These are phyloP conservation scores for Stomatorhinus ivindoensis DNA, from an alignment of 2,113 vertebrate species.

Conservation along the genomic window DNA sequence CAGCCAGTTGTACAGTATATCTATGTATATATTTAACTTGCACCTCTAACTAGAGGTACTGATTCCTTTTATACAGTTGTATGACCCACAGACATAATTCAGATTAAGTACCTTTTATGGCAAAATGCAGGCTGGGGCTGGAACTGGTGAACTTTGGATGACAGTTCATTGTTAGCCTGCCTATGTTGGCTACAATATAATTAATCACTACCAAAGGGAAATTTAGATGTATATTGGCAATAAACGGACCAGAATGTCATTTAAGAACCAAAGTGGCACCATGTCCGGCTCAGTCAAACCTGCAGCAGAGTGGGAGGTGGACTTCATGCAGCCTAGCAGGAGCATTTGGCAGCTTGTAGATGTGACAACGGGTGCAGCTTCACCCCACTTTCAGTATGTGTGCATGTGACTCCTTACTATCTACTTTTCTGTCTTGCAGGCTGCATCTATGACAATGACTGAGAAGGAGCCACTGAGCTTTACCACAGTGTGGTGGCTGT, in stretches of 20 bases:
- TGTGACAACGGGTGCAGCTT: neutral
- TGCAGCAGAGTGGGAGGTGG: neutral
- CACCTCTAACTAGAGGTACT: neutral
- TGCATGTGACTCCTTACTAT: neutral
- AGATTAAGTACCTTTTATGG: neutral
- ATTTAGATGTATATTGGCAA: neutral
- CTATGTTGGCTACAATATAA: neutral
- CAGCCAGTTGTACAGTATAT: neutral
- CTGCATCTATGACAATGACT: constrained; percentile 71
- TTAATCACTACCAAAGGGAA: neutral
- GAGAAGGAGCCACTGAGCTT: constrained; percentile 16
- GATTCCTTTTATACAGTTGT: neutral
- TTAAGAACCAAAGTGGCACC: neutral
- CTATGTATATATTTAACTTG: neutral
- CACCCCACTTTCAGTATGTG: neutral
- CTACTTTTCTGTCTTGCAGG: constrained; percentile 49
- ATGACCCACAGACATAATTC: neutral
- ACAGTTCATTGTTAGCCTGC: neutral
- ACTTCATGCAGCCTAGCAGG: neutral
- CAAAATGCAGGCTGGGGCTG: neutral
- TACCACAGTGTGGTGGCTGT: neutral
- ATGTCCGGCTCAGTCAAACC: neutral
- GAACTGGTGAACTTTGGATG: neutral
- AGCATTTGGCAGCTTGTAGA: neutral
- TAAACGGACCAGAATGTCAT: neutral